Conservation (phyloP, 2,113 vertebrate genomes). For the Psophia crepitans region DNA sequence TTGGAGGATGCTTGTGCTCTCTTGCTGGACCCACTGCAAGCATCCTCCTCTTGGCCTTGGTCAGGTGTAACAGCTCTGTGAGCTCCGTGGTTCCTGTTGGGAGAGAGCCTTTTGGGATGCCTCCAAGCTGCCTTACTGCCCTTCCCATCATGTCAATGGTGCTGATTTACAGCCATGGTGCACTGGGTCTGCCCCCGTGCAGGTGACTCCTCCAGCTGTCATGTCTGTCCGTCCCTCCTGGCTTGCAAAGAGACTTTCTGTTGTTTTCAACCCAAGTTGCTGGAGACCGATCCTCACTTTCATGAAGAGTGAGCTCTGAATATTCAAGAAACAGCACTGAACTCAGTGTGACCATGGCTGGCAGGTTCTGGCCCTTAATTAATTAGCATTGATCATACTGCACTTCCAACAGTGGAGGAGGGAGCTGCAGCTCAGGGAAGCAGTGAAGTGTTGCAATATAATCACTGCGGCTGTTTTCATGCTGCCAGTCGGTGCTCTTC, state of each 20-base stretch:
- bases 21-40: rapidly evolving
- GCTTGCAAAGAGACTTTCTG: neutral
- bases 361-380: conserved; percentile 42
- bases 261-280: neutral
- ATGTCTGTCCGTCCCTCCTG: rapidly evolving
- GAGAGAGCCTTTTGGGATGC: neutral
- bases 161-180: neutral
- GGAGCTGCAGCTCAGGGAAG: conserved; percentile 19
- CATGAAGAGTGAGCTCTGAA: neutral
- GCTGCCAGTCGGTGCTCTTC: neutral
- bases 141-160: rapidly evolving
- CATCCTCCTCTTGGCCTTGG: neutral
- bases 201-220: neutral
- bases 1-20: neutral
- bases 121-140: neutral
- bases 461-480: neutral
- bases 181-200: neutral
- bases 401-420: neutral
- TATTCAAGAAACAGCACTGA: conserved; percentile 16
- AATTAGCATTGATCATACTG: conserved; percentile 54
- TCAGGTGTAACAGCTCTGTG: neutral
- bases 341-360: neutral
- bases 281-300: neutral
- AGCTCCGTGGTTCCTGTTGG: neutral
- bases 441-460: conserved; percentile 5